Conservation (phyloP, 2,797 vertebrate species). For the Neosalanx taihuensis region DNA sequence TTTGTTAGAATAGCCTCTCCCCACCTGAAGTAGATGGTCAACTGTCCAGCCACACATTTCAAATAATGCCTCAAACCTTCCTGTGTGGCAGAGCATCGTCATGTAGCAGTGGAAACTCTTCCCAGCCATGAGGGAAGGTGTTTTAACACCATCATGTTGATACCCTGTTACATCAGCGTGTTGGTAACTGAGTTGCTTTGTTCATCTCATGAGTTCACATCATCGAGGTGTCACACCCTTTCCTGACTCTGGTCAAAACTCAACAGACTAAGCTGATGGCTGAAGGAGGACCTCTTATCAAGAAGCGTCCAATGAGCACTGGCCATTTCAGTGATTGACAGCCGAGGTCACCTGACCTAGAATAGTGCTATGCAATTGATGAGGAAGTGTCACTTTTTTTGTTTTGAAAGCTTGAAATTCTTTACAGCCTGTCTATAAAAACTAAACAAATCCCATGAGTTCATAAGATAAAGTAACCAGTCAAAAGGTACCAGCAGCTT, state of each 20-base stretch:
- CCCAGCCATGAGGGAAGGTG: background rate
- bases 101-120: background rate
- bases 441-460: background rate
- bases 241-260: background rate
- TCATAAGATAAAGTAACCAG: background rate
- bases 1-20: background rate
- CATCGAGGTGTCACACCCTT: background rate
- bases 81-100: no score
- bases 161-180: background rate
- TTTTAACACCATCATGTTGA: no score
- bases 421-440: background rate
- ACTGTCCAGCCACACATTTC: background rate
- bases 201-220: background rate
- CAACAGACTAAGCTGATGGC: conserved; percentile 21
- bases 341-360: conserved; percentile 11
- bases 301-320: conserved; percentile 48
- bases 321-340: conserved; percentile 13
- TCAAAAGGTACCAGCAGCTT: conserved; percentile 23
- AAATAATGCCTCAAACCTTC: background rate
- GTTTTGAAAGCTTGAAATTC: background rate
- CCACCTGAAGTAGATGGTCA: background rate
- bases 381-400: conserved; percentile 31
- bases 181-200: background rate
- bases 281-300: conserved; percentile 41
- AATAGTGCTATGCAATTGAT: conserved; percentile 12